Evolutionary conservation across 2,888 invertebrate species (phyloP).

Genomic region (Agriopis marginaria): DNA sequence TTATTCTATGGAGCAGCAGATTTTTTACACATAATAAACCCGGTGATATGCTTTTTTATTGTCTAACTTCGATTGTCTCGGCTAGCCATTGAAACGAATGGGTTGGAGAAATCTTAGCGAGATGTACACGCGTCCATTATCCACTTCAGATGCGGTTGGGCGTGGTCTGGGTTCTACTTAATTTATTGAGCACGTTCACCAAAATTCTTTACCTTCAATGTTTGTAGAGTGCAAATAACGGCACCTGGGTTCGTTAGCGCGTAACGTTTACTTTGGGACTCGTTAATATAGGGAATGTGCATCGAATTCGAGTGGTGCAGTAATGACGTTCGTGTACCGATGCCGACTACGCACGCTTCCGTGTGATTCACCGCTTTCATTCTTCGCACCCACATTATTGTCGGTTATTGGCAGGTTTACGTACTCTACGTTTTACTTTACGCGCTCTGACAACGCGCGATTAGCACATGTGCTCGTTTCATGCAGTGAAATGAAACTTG

Average conservation of each 20-base stretch:
- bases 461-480: slow-evolving; percentile 49
- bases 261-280: slow-evolving; percentile 42
- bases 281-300: slow-evolving; percentile 42
- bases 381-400: slow-evolving; percentile 68
- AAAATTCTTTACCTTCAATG: slow-evolving; percentile 28
- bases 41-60: slow-evolving; percentile 18
- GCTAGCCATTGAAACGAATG: slow-evolving; percentile 37
- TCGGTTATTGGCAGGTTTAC: slow-evolving; percentile 57
- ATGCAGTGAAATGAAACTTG: slow-evolving; percentile 53
- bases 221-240: slow-evolving; percentile 35
- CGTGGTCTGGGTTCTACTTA: slow-evolving; percentile 26
- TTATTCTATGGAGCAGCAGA: too few relatives aligned
- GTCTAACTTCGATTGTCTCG: slow-evolving; percentile 32
- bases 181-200: slow-evolving; percentile 32
- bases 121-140: slow-evolving; percentile 29
- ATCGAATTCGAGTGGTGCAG: slow-evolving; percentile 38
- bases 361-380: slow-evolving; percentile 78
- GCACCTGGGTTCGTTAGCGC: slow-evolving; percentile 40
- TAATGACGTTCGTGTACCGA: slow-evolving; percentile 44
- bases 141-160: slow-evolving; percentile 25
- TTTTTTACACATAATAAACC: too few relatives aligned
- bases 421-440: slow-evolving; percentile 47
- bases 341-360: slow-evolving; percentile 56
- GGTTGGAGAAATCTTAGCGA: slow-evolving; percentile 27
- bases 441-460: slow-evolving; percentile 51